phyloP scores from a whole-genome alignment of 2,797 vertebrate species.

The Melanotaenia parkinsoni region DNA sequence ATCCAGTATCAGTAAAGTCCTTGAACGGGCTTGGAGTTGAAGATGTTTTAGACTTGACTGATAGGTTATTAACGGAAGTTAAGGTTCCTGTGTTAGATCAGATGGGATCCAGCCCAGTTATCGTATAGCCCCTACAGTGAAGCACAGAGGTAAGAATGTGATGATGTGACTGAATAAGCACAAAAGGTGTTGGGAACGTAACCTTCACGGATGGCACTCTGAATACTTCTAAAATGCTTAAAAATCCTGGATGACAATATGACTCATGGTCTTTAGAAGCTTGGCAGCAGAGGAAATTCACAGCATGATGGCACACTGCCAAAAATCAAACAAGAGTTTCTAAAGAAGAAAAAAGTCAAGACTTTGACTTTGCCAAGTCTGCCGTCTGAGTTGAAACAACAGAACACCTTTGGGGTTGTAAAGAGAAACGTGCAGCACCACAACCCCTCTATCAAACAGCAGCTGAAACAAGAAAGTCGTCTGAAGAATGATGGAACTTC shows the following conservation, averaged over 20 bases:
- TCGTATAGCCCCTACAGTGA: neutral
- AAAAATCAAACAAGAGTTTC: slow-evolving; percentile 10
- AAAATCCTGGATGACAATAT: neutral
- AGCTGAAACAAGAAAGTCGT: neutral
- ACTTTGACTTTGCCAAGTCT: slow-evolving; percentile 8
- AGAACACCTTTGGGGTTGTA: neutral
- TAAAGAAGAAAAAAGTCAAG: slow-evolving; percentile 8
- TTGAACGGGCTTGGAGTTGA: no score
- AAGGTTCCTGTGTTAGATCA: neutral
- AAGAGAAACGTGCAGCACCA: slow-evolving; percentile 5
- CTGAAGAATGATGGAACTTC: slow-evolving; percentile 5
- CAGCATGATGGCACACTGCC: neutral
- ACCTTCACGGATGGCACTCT: neutral
- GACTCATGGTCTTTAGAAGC: neutral
- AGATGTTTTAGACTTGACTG: neutral
- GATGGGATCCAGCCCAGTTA: neutral
- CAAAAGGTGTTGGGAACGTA: neutral
- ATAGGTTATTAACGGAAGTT: neutral
- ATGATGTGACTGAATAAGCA: neutral
- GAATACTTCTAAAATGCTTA: neutral
- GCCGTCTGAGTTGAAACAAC: slow-evolving; percentile 4
- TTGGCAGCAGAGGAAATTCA: neutral
- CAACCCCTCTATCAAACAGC: slow-evolving; percentile 3
- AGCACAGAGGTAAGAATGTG: neutral
- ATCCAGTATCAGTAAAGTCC: no score